Evolutionary conservation across 23 tunicate genomes (phyloP).

Genomic region (Styela clava): DNA sequence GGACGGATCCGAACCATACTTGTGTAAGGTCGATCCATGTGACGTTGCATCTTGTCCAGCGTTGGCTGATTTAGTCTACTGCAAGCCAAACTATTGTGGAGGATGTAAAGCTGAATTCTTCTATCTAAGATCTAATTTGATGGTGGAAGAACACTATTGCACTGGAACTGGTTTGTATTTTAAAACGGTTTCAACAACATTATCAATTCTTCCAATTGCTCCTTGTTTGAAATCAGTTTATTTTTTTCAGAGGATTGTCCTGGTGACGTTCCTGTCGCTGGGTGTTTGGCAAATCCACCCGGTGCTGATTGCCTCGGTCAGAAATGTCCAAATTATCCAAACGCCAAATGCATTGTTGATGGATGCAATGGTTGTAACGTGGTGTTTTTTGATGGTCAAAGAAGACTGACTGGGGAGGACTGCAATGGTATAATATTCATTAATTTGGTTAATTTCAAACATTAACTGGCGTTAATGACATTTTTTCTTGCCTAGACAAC

Average conservation of each 20-base stretch:
- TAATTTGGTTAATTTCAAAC: no score
- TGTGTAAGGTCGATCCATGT: neutral
- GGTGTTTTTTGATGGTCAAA: conserved; percentile 1
- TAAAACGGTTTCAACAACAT: no score
- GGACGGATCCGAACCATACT: neutral
- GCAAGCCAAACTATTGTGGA: neutral
- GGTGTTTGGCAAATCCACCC: neutral
- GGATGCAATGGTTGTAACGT: conserved; percentile 22
- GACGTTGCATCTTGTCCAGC: neutral
- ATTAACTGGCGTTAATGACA: no score
- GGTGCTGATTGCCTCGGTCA: neutral
- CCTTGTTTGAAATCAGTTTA: no score
- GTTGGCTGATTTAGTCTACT: neutral
- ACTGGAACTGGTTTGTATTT: neutral
- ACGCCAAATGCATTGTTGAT: conserved; percentile 6
- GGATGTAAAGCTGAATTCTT: conserved; percentile 3
- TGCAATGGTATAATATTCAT: conserved; percentile 26
- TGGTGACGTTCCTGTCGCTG: conserved; percentile 14
- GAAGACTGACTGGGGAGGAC: conserved; percentile 12
- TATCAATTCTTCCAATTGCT: no score
- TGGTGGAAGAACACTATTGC: neutral
- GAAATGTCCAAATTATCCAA: conserved; percentile 19
- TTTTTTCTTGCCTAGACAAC: no score
- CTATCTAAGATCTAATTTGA: neutral
- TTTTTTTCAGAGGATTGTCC: conserved; percentile 17